Evolutionary conservation across 2,888 invertebrate genomes (phyloP).

Genomic region (Eupithecia exiguata): DNA sequence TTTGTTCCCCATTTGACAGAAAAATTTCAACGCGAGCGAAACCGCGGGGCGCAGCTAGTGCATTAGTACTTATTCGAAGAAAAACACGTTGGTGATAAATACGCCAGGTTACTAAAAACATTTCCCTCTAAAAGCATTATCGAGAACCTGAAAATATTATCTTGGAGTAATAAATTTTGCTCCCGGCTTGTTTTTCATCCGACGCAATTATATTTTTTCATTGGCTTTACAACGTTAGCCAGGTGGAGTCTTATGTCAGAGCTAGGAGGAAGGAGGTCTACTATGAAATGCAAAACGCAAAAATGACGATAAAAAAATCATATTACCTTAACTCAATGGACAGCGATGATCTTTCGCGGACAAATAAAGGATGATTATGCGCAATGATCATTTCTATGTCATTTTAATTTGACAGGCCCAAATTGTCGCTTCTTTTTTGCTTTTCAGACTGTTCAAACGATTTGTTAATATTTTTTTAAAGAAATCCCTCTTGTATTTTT

Average conservation of each 20-base stretch:
- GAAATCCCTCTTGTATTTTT: too few relatives aligned
- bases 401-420: too few relatives aligned
- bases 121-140: neutral
- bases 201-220: slow-evolving; percentile 21
- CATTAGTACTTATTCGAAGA: neutral
- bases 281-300: neutral
- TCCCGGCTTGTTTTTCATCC: slow-evolving; percentile 12
- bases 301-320: neutral
- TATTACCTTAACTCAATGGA: neutral
- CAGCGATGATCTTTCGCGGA: neutral
- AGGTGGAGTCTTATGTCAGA: slow-evolving; percentile 15
- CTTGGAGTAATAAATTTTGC: slow-evolving; percentile 22
- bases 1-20: too few relatives aligned
- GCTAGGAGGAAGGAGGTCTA: neutral
- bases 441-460: too few relatives aligned
- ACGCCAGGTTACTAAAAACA: neutral
- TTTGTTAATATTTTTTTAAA: too few relatives aligned
- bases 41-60: too few relatives aligned
- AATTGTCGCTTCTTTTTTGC: too few relatives aligned
- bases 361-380: neutral
- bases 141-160: neutral
- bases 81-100: neutral
- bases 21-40: too few relatives aligned
- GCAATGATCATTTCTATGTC: neutral
- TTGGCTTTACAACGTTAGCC: slow-evolving; percentile 24